Conservation (phyloP, 2,113 vertebrate genomes). For the Chaetura pelagica region DNA sequence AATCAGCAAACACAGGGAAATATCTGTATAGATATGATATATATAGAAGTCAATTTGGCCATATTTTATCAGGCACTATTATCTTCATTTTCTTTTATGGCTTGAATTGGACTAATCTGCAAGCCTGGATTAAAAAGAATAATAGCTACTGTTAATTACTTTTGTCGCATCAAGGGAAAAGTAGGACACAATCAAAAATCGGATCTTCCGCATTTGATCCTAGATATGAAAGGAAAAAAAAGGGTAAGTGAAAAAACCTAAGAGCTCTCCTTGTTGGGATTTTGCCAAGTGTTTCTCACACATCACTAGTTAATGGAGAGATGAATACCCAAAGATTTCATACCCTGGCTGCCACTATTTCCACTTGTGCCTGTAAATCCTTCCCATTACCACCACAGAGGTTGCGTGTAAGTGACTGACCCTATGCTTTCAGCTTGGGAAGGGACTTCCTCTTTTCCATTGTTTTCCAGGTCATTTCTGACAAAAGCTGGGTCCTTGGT, state of each 20-base stretch:
- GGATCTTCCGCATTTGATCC: background rate
- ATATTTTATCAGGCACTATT: background rate
- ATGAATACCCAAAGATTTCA: background rate
- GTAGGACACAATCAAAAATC: background rate
- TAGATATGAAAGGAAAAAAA: background rate
- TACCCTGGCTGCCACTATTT: background rate
- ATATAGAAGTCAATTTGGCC: background rate
- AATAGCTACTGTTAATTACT: background rate
- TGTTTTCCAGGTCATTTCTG: background rate
- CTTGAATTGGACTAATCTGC: background rate
- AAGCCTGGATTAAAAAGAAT: background rate
- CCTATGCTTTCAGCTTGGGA: background rate
- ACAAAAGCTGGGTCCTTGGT: background rate
- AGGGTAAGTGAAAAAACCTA: background rate
- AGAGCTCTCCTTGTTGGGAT: background rate
- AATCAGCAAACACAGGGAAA: background rate
- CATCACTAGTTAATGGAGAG: background rate
- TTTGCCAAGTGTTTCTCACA: background rate
- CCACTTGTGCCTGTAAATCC: background rate
- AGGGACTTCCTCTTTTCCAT: background rate
- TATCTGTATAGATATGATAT: background rate
- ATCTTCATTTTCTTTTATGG: background rate
- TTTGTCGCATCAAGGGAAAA: background rate
- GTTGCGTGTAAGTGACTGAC: background rate
- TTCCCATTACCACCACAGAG: background rate